phyloP scores from a whole-genome alignment of 2,113 vertebrate species.

The Semicossyphus pulcher region DNA sequence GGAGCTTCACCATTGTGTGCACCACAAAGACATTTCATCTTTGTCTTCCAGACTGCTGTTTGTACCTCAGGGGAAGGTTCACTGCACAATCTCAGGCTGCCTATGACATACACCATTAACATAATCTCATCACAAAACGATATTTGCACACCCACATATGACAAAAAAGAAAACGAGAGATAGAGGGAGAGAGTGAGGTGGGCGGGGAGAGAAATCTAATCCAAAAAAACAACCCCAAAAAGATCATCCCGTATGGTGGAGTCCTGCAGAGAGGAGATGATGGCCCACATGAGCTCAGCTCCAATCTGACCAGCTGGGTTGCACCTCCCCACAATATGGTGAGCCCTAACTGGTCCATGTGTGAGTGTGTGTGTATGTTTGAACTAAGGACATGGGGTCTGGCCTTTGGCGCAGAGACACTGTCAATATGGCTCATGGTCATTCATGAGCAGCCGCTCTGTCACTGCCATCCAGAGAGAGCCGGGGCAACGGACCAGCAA shows the following conservation, averaged over 20 bases:
- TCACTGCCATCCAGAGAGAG: slow-evolving; percentile 28
- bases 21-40: slow-evolving; percentile 47
- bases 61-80: slow-evolving; percentile 39
- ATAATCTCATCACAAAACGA: slow-evolving; percentile 44
- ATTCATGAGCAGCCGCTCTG: slow-evolving; percentile 56
- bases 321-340: slow-evolving; percentile 73
- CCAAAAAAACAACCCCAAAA: not conserved
- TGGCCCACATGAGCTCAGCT: slow-evolving; percentile 35
- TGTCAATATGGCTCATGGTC: slow-evolving; percentile 64
- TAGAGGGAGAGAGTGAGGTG: not conserved
- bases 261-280: slow-evolving; percentile 48
- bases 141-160: slow-evolving; percentile 16
- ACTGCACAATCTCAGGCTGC: slow-evolving; percentile 22
- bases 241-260: slow-evolving; percentile 14
- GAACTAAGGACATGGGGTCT: slow-evolving; percentile 48
- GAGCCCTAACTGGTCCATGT: slow-evolving; percentile 13
- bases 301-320: slow-evolving; percentile 67
- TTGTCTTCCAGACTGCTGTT: slow-evolving; percentile 38
- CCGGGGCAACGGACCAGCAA: slow-evolving; percentile 18
- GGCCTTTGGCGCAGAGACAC: slow-evolving; percentile 51
- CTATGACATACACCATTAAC: slow-evolving; percentile 41
- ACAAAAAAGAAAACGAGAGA: not conserved
- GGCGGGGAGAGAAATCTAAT: not conserved
- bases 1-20: slow-evolving; percentile 36
- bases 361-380: slow-evolving; percentile 39